Evolutionary conservation across 2,113 vertebrate species (phyloP).

Genomic region (Myotis yumanensis): DNA sequence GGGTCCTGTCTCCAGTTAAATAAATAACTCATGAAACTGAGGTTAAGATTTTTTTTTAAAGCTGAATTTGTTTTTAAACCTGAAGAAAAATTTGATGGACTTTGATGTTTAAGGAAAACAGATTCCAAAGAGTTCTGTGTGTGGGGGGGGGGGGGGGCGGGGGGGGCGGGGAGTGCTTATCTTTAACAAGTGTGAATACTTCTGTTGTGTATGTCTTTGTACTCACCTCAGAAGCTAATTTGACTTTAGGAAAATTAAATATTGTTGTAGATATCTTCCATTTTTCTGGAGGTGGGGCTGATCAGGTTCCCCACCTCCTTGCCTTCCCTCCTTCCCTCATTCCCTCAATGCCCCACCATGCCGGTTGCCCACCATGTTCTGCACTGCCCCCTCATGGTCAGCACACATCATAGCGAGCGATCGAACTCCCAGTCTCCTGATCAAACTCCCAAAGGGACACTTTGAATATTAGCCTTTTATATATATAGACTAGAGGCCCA

Average conservation of each 20-base stretch:
- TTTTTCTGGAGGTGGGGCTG: neutral
- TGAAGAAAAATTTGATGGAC: constrained; percentile 5
- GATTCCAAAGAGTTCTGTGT: neutral
- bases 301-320: too few relatives aligned
- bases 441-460: too few relatives aligned
- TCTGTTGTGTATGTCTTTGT: neutral
- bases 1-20: neutral
- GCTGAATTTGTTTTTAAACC: neutral
- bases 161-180: too few relatives aligned
- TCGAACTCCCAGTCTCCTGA: too few relatives aligned
- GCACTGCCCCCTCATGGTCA: too few relatives aligned
- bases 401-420: too few relatives aligned
- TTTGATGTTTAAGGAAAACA: constrained; percentile 16
- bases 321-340: too few relatives aligned
- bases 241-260: constrained; percentile 30
- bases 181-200: neutral
- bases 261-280: neutral
- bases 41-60: neutral
- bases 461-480: too few relatives aligned
- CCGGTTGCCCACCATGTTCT: too few relatives aligned
- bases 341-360: too few relatives aligned
- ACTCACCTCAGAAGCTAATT: neutral
- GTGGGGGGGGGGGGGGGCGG: too few relatives aligned
- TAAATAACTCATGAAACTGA: constrained; percentile 39
- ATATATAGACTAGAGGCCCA: too few relatives aligned